Percentiles rank a stretch among this genome's conserved stretches.
These are phyloP conservation scores for Neelides sp. DNA, from an alignment of 1,140 invertebrate genomes.

Conservation along the genomic window DNA sequence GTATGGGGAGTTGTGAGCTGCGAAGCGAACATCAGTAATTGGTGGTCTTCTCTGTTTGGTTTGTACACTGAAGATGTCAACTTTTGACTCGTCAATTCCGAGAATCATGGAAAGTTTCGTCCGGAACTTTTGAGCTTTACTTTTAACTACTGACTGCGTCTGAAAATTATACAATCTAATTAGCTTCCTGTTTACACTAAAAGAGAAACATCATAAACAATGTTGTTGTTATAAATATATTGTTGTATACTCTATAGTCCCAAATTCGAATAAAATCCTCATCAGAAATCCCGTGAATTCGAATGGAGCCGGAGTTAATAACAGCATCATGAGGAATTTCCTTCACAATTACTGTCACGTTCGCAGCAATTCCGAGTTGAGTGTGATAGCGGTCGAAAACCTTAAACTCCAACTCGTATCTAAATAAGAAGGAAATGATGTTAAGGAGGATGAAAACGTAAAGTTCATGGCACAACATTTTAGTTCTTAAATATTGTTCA, in stretches of 20 bases:
- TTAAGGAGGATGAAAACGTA: slow-evolving; percentile 7
- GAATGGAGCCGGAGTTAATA: slow-evolving; percentile 82
- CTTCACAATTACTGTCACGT: slow-evolving; percentile 82
- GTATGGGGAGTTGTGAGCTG: slow-evolving; percentile 89
- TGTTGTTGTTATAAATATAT: background rate
- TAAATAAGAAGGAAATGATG: slow-evolving; percentile 19
- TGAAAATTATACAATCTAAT: slow-evolving; percentile 32
- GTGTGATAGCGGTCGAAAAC: slow-evolving; percentile 89
- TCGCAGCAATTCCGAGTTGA: slow-evolving; percentile 77
- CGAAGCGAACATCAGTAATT: slow-evolving; percentile 81
- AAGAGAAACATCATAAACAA: background rate
- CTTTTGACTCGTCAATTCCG: slow-evolving; percentile 70
- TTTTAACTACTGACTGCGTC: slow-evolving; percentile 65
- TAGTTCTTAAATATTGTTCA: slow-evolving; percentile 3
- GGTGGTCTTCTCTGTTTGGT: slow-evolving; percentile 70
- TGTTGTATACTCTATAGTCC: slow-evolving; percentile 58
- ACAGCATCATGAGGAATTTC: slow-evolving; percentile 92
- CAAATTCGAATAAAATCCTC: slow-evolving; percentile 70
- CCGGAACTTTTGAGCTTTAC: slow-evolving; percentile 74
- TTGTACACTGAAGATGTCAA: slow-evolving; percentile 91
- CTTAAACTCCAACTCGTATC: slow-evolving; percentile 68
- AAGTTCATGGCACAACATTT: too few species aligned
- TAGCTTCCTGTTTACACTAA: slow-evolving; percentile 3
- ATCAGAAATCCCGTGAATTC: slow-evolving; percentile 85
- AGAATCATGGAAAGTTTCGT: slow-evolving; percentile 74